Base-by-base conservation (phyloP, 2,797 vertebrate genomes). In the Serranus cabrilla region DNA sequence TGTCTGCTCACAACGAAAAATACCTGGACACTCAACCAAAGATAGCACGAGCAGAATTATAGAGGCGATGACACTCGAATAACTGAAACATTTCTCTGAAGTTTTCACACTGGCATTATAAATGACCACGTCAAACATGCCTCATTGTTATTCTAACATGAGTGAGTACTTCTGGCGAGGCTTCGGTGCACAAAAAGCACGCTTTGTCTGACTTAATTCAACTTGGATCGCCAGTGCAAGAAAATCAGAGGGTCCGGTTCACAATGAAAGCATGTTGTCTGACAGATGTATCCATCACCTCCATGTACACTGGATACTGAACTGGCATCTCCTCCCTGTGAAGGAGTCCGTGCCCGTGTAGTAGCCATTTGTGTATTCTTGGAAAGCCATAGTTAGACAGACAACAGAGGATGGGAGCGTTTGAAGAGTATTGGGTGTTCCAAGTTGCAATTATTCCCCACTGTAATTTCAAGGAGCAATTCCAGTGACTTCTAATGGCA, bases 361-460 rank as follows among this genome's bases (percentile, higher is more conserved):
- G 58, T 52, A 78, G 71, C 54, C 74, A 67, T 84, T 69, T 82
- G 66, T 87, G 82, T 92, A 81, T 92, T 91, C 80, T 86, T 89
- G 83, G 82, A 87, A 87, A 76, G 84, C 69, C 56, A 42, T 83
- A 66, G 81, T 88, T 90, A 83, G 71, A 68, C 47, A 71, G 71
- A 86, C 84, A 89, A 85, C 71, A 78, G 73, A 58, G 59, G 63
- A 84, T 47, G 68, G 68, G 52, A 73, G 61, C 54, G 54, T 85
- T 90, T 77, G 77, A 74, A 83, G 72, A 67, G 71, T 18, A 51
- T 21, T 55, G 76, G 74, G 60, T 79, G 77, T 70, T 85, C 80
- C 79, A 85, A 76, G 78, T 83, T 82, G 71, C 84, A 90, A 89
- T 92, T 91, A 91, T 78, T 83, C 75, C 74, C 73, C 75, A 68